These are phyloP conservation scores for Philereme vetulata DNA, from an alignment of 2,888 invertebrate genomes.

Conservation along the genomic window DNA sequence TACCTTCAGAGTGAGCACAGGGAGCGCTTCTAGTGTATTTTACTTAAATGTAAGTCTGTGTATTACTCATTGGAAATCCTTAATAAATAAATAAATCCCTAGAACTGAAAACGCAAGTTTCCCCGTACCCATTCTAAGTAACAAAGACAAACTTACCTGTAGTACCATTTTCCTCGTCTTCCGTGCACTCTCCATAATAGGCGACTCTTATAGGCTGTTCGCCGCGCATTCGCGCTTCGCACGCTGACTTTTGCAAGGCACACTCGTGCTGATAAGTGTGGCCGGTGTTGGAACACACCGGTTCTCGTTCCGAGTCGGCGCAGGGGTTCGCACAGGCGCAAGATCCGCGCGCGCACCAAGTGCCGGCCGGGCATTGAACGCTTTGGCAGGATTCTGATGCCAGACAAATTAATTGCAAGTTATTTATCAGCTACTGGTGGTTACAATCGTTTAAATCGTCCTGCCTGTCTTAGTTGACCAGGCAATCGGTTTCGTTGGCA, in stretches of 20 bases:
- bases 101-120: too few relatives aligned
- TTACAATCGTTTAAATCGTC: too few relatives aligned
- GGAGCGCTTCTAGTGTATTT: too few relatives aligned
- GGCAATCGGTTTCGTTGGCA: too few relatives aligned
- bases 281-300: constrained; percentile 91
- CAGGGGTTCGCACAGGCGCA: constrained; percentile 93
- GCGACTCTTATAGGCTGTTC: constrained; percentile 78
- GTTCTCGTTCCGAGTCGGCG: constrained; percentile 85
- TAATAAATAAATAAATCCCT: too few relatives aligned
- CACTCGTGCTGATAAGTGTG: constrained; percentile 92
- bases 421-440: too few relatives aligned
- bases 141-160: constrained; percentile 43
- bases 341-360: constrained; percentile 91
- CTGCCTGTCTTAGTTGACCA: too few relatives aligned
- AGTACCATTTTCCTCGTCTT: constrained; percentile 83
- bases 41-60: too few relatives aligned
- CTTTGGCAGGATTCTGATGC: constrained; percentile 88
- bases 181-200: constrained; percentile 91
- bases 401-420: too few relatives aligned
- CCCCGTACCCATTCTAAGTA: too few relatives aligned
- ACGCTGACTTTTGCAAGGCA: constrained; percentile 90
- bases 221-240: constrained; percentile 87
- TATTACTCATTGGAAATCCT: too few relatives aligned
- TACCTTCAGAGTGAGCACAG: too few relatives aligned
- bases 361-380: constrained; percentile 91